A percentile compares a stretch with the other conserved stretches of the same genome.
These are phyloP conservation scores for Ephialtes manifestator DNA, from an alignment of 2,888 invertebrate genomes.

Conservation along the genomic window DNA sequence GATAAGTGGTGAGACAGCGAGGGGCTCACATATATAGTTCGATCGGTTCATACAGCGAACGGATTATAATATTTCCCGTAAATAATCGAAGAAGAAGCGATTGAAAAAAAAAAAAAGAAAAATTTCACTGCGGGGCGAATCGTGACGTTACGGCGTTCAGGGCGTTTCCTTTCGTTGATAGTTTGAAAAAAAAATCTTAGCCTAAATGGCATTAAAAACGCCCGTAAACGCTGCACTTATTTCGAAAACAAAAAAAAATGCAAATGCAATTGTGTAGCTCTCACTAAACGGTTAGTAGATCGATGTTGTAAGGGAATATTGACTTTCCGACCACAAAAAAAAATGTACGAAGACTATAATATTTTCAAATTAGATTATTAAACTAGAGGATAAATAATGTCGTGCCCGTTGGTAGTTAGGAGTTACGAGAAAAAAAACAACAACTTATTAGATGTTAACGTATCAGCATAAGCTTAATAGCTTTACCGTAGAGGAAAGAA, in stretches of 20 bases:
- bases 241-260: constrained; percentile 46
- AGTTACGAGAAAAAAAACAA: constrained; percentile 44
- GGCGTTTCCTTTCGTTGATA: constrained; percentile 8
- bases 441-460: constrained; percentile 78
- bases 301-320: constrained; percentile 70
- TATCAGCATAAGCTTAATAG: constrained; percentile 75
- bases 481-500: constrained; percentile 68
- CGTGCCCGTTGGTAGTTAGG: constrained; percentile 53
- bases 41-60: constrained; percentile 72
- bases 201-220: constrained; percentile 25
- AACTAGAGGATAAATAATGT: constrained; percentile 69
- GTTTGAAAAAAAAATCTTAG: background rate
- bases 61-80: constrained; percentile 39
- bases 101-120: background rate
- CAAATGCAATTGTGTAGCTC: constrained; percentile 51
- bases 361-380: constrained; percentile 81
- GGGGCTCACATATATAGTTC: constrained; percentile 73
- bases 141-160: constrained; percentile 27
- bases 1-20: constrained; percentile 40
- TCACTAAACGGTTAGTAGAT: constrained; percentile 51
- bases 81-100: constrained; percentile 42
- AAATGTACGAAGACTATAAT: constrained; percentile 78
- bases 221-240: constrained; percentile 40
- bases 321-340: constrained; percentile 67
- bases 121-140: constrained; percentile 67